phyloP scores from a whole-genome alignment of 2,797 vertebrate species.

The Ceryle rudis region DNA sequence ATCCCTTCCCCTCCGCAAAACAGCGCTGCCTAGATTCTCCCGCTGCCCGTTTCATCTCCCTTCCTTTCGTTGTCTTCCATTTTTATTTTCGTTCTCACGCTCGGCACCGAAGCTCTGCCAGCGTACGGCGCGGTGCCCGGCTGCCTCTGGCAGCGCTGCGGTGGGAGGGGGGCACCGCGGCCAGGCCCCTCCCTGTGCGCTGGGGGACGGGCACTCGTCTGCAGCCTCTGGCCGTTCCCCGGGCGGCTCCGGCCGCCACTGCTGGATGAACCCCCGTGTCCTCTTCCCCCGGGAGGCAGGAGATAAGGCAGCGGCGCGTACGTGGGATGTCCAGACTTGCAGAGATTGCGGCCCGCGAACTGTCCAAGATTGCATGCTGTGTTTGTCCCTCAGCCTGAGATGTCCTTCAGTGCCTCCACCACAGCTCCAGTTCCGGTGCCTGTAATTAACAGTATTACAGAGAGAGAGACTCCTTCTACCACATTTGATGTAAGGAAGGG shows the following conservation, averaged over 20 bases:
- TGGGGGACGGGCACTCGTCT: background rate
- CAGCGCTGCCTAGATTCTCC: background rate
- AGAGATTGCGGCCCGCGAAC: background rate
- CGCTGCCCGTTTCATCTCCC: background rate
- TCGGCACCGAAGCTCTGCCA: background rate
- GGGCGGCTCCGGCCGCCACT: background rate
- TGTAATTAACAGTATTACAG: background rate
- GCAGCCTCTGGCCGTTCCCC: background rate
- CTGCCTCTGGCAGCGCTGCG: background rate
- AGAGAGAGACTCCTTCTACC: background rate
- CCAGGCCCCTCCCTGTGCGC: background rate
- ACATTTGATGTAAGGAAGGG: background rate
- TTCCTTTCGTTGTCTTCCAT: background rate
- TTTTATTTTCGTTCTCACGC: background rate
- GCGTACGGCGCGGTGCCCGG: background rate
- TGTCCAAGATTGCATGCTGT: background rate
- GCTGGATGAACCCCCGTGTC: too few relatives aligned
- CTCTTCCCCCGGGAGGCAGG: background rate
- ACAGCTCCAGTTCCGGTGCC: background rate
- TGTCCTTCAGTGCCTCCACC: constrained; percentile 25
- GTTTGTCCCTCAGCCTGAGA: background rate
- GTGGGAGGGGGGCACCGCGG: background rate
- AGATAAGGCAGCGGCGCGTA: background rate
- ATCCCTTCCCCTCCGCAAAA: background rate
- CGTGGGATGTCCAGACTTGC: background rate